Conservation (phyloP, 2,113 vertebrate species). For the Dascyllus trimaculatus region DNA sequence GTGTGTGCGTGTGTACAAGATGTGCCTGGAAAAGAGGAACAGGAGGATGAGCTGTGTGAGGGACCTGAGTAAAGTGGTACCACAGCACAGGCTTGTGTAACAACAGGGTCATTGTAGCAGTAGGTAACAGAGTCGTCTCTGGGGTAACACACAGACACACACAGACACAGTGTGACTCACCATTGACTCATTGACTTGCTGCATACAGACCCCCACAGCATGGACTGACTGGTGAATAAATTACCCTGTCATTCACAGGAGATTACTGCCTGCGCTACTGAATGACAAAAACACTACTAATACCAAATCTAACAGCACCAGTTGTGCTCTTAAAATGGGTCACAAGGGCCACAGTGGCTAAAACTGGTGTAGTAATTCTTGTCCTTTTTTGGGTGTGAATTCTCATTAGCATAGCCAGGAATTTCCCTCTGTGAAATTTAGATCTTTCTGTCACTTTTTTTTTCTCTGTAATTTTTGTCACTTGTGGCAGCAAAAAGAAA, state of each 20-base stretch:
- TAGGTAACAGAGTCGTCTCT: constrained; percentile 65
- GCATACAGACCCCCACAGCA: constrained; percentile 57
- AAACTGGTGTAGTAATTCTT: constrained; percentile 17
- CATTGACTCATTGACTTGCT: constrained; percentile 63
- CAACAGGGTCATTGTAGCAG: constrained; percentile 64
- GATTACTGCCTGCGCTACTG: constrained; percentile 30
- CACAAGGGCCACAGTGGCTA: constrained; percentile 25
- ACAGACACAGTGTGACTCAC: constrained; percentile 59
- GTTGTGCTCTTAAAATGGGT: constrained; percentile 37
- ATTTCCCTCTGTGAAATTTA: background rate
- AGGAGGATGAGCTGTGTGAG: constrained; percentile 21
- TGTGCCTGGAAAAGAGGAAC: background rate
- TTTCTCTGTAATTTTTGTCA: background rate
- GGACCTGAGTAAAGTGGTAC: constrained; percentile 42
- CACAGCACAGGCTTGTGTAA: constrained; percentile 52
- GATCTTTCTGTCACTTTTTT: background rate
- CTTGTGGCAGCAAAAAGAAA: constrained; percentile 2
- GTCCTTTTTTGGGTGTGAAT: background rate
- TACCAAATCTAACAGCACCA: constrained; percentile 21
- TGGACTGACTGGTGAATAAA: constrained; percentile 58
- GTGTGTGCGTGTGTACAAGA: background rate
- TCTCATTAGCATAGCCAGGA: background rate
- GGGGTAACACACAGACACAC: constrained; percentile 55
- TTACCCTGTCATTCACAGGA: constrained; percentile 53
- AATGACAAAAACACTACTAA: constrained; percentile 30